Percentiles rank a stretch among this genome's conserved stretches.
These are phyloP conservation scores for Vultur gryphus DNA, from an alignment of 2,797 vertebrate species.

Conservation along the genomic window DNA sequence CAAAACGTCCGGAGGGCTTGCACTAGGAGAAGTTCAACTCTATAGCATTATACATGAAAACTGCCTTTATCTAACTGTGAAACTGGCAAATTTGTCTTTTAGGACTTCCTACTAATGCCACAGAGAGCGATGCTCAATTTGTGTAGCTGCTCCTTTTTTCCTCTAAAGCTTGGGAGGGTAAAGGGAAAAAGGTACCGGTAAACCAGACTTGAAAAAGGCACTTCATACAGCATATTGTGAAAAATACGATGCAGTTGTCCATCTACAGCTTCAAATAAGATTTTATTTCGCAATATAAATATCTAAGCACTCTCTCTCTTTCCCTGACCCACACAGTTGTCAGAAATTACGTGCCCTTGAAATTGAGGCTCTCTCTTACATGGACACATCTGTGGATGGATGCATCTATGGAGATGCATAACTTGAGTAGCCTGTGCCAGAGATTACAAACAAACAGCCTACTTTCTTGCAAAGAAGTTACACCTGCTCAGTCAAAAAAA, in stretches of 20 bases:
- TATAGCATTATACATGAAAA: not conserved
- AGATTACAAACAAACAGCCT: not conserved
- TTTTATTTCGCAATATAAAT: not conserved
- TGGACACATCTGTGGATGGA: not conserved
- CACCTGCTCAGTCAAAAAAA: not conserved
- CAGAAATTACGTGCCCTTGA: not conserved
- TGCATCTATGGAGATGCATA: not conserved
- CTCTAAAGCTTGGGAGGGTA: not conserved
- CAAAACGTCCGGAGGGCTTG: not conserved
- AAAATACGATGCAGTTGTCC: not conserved
- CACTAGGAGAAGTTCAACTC: not conserved
- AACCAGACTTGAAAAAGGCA: not conserved
- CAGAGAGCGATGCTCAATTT: not conserved
- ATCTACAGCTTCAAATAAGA: not conserved
- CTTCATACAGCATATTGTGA: not conserved
- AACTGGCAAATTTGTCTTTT: not conserved
- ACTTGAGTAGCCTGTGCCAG: not conserved
- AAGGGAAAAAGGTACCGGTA: not conserved
- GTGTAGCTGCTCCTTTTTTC: not conserved
- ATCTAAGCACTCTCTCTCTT: not conserved
- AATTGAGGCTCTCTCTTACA: not conserved
- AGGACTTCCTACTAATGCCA: not conserved
- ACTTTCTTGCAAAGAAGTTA: not conserved
- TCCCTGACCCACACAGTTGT: not conserved
- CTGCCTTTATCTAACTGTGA: not conserved